phyloP scores from a whole-genome alignment of 2,797 vertebrate species.

The Astyanax mexicanus region DNA sequence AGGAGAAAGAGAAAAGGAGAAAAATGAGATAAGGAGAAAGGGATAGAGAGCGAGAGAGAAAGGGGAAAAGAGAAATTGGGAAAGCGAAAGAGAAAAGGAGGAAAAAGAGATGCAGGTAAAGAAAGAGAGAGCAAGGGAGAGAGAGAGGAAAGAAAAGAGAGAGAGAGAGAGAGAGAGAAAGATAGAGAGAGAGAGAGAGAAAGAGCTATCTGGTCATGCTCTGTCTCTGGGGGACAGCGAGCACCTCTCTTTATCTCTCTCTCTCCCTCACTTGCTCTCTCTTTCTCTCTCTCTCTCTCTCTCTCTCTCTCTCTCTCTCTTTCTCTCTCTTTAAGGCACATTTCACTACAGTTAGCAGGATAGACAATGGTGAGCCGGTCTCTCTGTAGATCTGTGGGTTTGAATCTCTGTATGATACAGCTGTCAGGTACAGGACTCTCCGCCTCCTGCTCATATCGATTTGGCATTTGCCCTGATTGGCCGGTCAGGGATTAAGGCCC shows the following conservation, averaged over 20 bases:
- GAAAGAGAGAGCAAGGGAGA: constrained; percentile 48
- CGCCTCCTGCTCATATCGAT: constrained; percentile 46
- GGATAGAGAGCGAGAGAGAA: constrained; percentile 58
- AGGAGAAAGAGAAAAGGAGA: too few relatives aligned
- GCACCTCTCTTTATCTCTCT: too few relatives aligned
- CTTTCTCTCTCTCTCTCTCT: too few relatives aligned
- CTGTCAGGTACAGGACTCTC: constrained; percentile 47
- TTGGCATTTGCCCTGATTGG: constrained; percentile 39
- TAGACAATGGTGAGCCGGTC: too few relatives aligned
- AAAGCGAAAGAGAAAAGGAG: neutral
- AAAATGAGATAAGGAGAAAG: too few relatives aligned
- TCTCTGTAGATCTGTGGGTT: too few relatives aligned
- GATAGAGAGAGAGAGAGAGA: constrained; percentile 34
- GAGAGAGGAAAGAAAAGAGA: constrained; percentile 22
- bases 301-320: too few relatives aligned
- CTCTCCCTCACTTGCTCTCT: too few relatives aligned
- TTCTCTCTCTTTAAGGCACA: constrained; percentile 55
- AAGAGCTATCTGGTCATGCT: constrained; percentile 76
- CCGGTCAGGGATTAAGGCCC: constrained; percentile 32
- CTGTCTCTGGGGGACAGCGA: constrained; percentile 63
- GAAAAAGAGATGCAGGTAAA: constrained; percentile 1
- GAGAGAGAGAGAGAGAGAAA: constrained; percentile 54
- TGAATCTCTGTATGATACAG: constrained; percentile 49
- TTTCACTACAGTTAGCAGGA: constrained; percentile 59
- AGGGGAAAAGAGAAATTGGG: constrained; percentile 52